A percentile compares a stretch with the other conserved stretches of the same genome.
These are phyloP conservation scores for mouse (Mus musculus) DNA, from an alignment of 2,113 vertebrate species.

Conservation along the genomic window DNA sequence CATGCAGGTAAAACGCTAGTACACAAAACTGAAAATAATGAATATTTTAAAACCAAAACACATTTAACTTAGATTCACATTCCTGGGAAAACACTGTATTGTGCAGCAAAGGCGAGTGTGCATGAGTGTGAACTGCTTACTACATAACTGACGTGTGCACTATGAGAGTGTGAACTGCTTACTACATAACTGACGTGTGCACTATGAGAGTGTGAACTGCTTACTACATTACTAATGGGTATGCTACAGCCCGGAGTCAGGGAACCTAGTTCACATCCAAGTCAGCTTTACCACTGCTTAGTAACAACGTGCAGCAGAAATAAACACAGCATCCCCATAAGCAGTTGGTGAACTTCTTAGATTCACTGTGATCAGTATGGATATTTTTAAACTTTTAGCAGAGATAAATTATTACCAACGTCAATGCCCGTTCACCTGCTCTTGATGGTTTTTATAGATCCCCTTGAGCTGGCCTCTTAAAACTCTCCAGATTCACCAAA, in stretches of 20 bases:
- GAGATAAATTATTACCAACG: constrained; percentile 9
- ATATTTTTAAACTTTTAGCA: constrained; percentile 21
- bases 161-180: too few relatives aligned
- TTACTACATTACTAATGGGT: neutral
- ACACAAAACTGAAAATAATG: neutral
- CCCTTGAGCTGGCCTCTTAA: neutral
- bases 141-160: neutral
- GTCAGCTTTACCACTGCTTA: neutral
- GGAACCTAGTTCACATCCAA: neutral
- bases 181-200: neutral
- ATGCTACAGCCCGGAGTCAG: neutral
- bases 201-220: too few relatives aligned
- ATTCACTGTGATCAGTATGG: neutral
- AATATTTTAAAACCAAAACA: neutral
- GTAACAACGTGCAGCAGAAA: constrained; percentile 14
- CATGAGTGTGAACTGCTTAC: neutral
- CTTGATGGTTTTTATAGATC: neutral
- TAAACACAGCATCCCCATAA: constrained; percentile 5
- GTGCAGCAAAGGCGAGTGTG: neutral
- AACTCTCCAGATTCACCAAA: neutral
- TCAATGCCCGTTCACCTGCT: neutral
- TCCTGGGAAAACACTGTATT: neutral
- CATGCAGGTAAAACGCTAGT: neutral
- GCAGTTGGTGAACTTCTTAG: neutral
- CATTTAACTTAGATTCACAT: constrained; percentile 25